phyloP scores from a whole-genome alignment of 1,140 invertebrate species.

The Grapholita molesta region DNA sequence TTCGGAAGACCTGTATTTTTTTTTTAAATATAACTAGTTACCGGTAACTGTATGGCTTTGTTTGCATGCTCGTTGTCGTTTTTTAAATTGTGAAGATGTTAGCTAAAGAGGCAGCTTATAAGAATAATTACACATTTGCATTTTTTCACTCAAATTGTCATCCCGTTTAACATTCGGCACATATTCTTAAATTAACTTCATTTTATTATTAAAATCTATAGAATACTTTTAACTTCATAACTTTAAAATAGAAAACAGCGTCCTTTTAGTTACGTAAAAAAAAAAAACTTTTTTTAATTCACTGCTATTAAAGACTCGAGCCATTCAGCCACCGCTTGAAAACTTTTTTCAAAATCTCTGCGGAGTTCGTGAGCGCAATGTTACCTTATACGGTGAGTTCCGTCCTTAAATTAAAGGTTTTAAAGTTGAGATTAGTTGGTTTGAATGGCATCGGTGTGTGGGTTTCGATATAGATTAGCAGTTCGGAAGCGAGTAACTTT shows the following conservation, averaged over 20 bases:
- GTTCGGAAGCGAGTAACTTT: conserved; percentile 33
- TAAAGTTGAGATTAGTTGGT: conserved; percentile 34
- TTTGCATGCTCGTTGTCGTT: too few species aligned
- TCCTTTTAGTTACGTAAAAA: background rate
- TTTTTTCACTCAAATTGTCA: too few species aligned
- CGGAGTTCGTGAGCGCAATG: background rate
- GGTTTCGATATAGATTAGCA: conserved; percentile 40
- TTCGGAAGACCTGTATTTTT: too few species aligned
- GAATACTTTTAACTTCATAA: background rate
- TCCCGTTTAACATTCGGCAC: too few species aligned
- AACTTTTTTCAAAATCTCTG: conserved; percentile 20
- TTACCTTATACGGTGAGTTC: background rate
- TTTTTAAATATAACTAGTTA: too few species aligned
- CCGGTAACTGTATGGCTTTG: too few species aligned
- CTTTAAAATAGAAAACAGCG: background rate
- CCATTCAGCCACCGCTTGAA: conserved; percentile 21
- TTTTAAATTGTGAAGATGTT: too few species aligned
- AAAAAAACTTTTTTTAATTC: conserved; percentile 20
- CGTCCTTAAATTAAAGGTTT: background rate
- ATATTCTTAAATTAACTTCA: too few species aligned
- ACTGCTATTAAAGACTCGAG: conserved; percentile 18
- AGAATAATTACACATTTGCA: too few species aligned
- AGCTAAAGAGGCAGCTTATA: too few species aligned
- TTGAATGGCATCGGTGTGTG: conserved; percentile 26
- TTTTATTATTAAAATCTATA: too few species aligned